Percentiles rank a stretch among this genome's conserved stretches.
Evolutionary conservation across 1,140 invertebrate genomes (phyloP).

Genomic region (Pseudomyrmex dendroicus): DNA sequence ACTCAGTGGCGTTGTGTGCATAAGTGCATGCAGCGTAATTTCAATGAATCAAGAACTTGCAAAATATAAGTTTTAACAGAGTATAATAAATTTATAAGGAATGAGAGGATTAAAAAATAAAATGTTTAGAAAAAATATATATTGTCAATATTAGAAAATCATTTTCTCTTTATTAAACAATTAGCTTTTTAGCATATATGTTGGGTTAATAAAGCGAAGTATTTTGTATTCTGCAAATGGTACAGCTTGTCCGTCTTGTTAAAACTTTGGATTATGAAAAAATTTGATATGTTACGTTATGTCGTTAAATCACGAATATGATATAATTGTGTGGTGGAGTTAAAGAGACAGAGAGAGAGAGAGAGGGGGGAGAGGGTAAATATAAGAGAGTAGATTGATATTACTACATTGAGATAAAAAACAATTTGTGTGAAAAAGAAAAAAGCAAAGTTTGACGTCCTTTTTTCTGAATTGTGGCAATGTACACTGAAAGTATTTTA

Average conservation of each 20-base stretch:
- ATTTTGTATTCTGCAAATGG: slow-evolving; percentile 9
- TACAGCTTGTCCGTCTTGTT: slow-evolving; percentile 17
- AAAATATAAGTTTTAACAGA: slow-evolving; percentile 5
- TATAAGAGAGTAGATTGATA: slow-evolving; percentile 21
- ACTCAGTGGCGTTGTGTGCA: not conserved
- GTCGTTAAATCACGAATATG: slow-evolving; percentile 7
- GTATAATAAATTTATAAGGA: slow-evolving; percentile 28
- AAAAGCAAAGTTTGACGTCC: slow-evolving; percentile 32
- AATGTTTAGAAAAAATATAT: slow-evolving; percentile 13
- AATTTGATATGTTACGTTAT: slow-evolving; percentile 33
- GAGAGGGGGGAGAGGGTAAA: slow-evolving; percentile 55
- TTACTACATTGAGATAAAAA: slow-evolving; percentile 32
- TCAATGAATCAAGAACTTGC: not conserved
- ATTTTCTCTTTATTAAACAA: slow-evolving; percentile 51
- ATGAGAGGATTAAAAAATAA: slow-evolving; percentile 36
- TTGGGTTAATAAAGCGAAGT: slow-evolving; percentile 21
- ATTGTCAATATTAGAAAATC: slow-evolving; percentile 1
- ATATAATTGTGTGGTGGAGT: slow-evolving; percentile 49
- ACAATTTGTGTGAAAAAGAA: slow-evolving; percentile 44
- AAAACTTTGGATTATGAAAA: slow-evolving; percentile 36
- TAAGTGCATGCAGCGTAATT: too few relatives aligned
- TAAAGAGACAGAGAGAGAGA: slow-evolving; percentile 67
- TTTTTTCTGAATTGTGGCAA: slow-evolving; percentile 62
- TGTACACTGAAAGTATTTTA: slow-evolving; percentile 75
- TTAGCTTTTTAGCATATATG: slow-evolving; percentile 42